Conservation (phyloP, 2,888 invertebrate genomes). For the Brachypterus glaber region DNA sequence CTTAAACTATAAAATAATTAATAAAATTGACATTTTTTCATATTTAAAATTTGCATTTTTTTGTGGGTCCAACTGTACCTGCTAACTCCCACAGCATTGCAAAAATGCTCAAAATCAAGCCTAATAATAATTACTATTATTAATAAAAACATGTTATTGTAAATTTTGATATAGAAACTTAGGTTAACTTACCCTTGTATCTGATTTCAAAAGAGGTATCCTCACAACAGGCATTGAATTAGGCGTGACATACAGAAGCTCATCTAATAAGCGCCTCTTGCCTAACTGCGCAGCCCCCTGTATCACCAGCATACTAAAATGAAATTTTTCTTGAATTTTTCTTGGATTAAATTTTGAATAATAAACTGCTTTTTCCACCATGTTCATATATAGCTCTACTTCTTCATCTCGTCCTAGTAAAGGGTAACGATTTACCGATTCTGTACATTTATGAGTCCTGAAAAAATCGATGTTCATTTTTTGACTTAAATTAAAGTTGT, state of each 20-base stretch:
- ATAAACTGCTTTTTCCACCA: conserved; percentile 22
- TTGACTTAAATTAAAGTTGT: neutral
- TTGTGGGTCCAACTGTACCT: too few species aligned
- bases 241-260: conserved; percentile 44
- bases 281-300: conserved; percentile 52
- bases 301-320: conserved; percentile 30
- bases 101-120: neutral
- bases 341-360: conserved; percentile 8
- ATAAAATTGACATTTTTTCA: too few species aligned
- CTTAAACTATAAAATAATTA: too few species aligned
- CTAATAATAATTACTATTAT: conserved; percentile 1
- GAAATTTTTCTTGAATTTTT: conserved; percentile 13
- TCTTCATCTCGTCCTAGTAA: conserved; percentile 45
- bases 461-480: conserved; percentile 5
- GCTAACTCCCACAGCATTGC: too few species aligned
- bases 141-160: conserved; percentile 1
- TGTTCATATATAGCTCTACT: conserved; percentile 25
- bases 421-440: conserved; percentile 23
- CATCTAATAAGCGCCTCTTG: conserved; percentile 51
- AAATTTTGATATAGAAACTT: conserved; percentile 6
- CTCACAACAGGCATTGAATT: conserved; percentile 33
- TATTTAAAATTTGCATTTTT: too few species aligned
- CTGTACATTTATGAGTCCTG: conserved; percentile 32
- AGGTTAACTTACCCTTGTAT: conserved; percentile 33
- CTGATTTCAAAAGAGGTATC: conserved; percentile 33